Percentiles rank a stretch among this genome's conserved stretches.
These are phyloP conservation scores for Lordiphosa collinella DNA, from an alignment of 1,140 invertebrate species.

Conservation along the genomic window DNA sequence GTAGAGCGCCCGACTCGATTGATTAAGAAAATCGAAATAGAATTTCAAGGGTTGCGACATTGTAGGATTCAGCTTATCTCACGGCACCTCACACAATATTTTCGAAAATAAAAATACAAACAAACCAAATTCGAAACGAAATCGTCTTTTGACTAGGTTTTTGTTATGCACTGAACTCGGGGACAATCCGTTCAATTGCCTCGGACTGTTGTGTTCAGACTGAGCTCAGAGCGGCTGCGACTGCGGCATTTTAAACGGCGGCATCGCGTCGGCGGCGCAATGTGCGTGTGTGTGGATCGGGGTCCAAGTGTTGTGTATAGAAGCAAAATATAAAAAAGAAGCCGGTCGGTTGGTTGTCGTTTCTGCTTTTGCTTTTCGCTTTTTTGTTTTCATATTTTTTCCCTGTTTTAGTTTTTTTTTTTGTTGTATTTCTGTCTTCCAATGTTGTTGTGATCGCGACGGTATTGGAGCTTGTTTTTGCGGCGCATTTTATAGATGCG, in stretches of 20 bases:
- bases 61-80: slow-evolving; percentile 14
- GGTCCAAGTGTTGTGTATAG: slow-evolving; percentile 10
- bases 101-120: slow-evolving; percentile 8
- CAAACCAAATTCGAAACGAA: slow-evolving; percentile 16
- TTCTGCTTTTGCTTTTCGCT: slow-evolving; percentile 20
- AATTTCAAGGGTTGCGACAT: slow-evolving; percentile 81
- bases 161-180: slow-evolving; percentile 1
- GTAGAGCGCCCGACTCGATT: slow-evolving; percentile 86
- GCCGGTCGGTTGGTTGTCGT: slow-evolving; percentile 30
- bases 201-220: slow-evolving; percentile 52
- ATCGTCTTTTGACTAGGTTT: slow-evolving; percentile 1
- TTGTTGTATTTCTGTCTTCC: slow-evolving; percentile 4
- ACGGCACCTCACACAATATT: background rate
- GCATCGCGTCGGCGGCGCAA: slow-evolving; percentile 6
- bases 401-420: slow-evolving; percentile 10
- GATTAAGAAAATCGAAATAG: slow-evolving; percentile 86
- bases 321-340: slow-evolving; percentile 45
- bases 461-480: slow-evolving; percentile 26
- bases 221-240: slow-evolving; percentile 51
- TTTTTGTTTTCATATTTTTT: slow-evolving; percentile 35
- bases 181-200: slow-evolving; percentile 19
- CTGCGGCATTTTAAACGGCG: slow-evolving; percentile 58
- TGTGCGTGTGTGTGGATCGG: slow-evolving; percentile 1
- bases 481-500: slow-evolving; percentile 39
- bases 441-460: slow-evolving; percentile 1